Evolutionary conservation across 1,140 invertebrate genomes (phyloP), one percentile per base, ranked within the genome.

Genomic region (Aphelenchoides avenae): DNA sequence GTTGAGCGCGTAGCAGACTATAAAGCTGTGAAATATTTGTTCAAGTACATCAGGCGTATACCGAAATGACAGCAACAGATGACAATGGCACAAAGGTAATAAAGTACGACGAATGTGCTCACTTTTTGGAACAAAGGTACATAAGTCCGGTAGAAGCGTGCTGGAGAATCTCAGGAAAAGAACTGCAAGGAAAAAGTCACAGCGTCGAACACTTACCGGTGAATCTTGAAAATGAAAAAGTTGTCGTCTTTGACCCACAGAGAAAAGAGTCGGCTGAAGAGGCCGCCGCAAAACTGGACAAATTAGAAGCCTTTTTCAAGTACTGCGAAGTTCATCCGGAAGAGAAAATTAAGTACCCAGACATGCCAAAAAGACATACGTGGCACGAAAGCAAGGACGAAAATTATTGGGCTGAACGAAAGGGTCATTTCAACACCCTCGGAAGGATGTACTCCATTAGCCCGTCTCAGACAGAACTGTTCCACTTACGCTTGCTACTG

Each of bases 161-260:
- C 3, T 55, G 52, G 52, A 56, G 50, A 56, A 58, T 55, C 5
- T 55, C 57, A 18, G 37, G 57, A 55, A 29, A 26, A 26, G 13
- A 13, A 1, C 22, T 55, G 18, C 52, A 55, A 57, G 52, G 15
- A 55, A 55, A 57, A 7, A 41, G 24, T 1, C 52, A 55, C 57
- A 3, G 47, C 0, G 11, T 55, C 5, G 1, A 40, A 3, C 6
- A 33, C 31, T 29, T 55, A 1, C 52, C 52, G 1, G 34, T 55
- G 0, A 46, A 55, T 58, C 37, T 55, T 20, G 52, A 57, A 55
- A 57, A 57, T 22, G 52, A 55, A 58, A 46, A 55, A 61, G 5
- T 57, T 1, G 18, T 55, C 2, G 22, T 26, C 29, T 52, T 52
- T 52, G 26, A 52, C 22, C n/a, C n/a, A n/a, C n/a, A n/a, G n/a